Percentiles rank a stretch among this genome's conserved stretches.
Conservation (phyloP, 2,888 invertebrate genomes). For the Tipula unca region DNA sequence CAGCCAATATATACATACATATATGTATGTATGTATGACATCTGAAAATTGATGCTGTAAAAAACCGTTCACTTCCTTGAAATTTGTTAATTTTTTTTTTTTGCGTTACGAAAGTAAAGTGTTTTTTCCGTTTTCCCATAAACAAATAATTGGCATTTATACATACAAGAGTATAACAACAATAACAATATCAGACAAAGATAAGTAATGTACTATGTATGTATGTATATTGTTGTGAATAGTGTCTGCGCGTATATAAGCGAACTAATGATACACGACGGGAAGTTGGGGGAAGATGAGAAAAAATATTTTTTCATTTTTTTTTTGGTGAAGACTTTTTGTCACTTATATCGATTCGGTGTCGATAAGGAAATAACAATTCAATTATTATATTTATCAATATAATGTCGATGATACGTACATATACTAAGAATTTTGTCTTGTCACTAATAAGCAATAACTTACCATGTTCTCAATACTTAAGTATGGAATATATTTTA, state of each 20-base stretch:
- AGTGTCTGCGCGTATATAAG: background rate
- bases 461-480: no score
- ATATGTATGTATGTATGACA: background rate
- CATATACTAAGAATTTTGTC: no score
- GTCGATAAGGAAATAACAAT: background rate
- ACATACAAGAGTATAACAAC: no score
- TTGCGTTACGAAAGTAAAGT: background rate
- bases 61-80: background rate
- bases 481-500: no score
- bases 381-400: no score
- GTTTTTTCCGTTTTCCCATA: background rate
- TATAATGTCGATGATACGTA: no score
- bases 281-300: background rate
- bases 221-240: no score
- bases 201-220: background rate
- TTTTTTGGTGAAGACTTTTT: background rate
- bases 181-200: background rate
- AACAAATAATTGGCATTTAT: background rate
- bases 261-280: background rate
- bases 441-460: no score
- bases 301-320: background rate
- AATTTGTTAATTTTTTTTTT: background rate
- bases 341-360: background rate
- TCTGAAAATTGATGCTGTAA: background rate
- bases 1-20: no score